phyloP scores from a whole-genome alignment of 1,140 invertebrate species.

The Euborellia annulipes region DNA sequence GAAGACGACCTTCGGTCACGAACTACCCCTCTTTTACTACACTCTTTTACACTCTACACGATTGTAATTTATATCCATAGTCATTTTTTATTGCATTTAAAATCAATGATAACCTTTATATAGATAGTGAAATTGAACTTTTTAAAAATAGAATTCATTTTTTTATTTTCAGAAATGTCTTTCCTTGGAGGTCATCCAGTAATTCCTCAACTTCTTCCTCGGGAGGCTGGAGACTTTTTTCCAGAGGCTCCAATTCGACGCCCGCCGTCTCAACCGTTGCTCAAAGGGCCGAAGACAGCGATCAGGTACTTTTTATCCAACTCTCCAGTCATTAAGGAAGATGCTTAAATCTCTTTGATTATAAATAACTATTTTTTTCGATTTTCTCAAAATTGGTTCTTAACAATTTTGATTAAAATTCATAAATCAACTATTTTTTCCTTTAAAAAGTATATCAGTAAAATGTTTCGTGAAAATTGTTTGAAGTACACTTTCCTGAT shows the following conservation, averaged over 20 bases:
- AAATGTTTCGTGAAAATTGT: constrained; percentile 19
- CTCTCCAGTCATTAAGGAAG: neutral
- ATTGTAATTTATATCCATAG: too few species aligned
- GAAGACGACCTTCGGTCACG: too few species aligned
- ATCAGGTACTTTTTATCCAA: neutral
- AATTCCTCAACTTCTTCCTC: constrained; percentile 16
- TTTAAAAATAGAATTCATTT: constrained; percentile 7
- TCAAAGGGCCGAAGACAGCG: constrained; percentile 18
- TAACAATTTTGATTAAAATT: neutral
- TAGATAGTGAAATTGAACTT: too few species aligned
- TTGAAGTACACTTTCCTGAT: too few species aligned
- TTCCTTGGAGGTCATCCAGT: constrained; percentile 39
- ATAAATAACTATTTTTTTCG: neutral
- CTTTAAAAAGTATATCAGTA: constrained; percentile 26
- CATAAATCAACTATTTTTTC: too few species aligned
- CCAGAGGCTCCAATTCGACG: constrained; percentile 26
- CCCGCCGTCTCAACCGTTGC: constrained; percentile 15
- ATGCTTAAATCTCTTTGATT: neutral
- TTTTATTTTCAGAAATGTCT: constrained; percentile 40
- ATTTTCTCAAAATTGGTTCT: neutral
- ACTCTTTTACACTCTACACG: too few species aligned
- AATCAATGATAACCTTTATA: too few species aligned
- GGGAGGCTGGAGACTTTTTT: constrained; percentile 31
- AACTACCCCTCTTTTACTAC: too few species aligned
- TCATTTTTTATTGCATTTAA: too few species aligned